These are phyloP conservation scores for Atethmia centrago DNA, from an alignment of 2,888 invertebrate genomes.

Conservation along the genomic window DNA sequence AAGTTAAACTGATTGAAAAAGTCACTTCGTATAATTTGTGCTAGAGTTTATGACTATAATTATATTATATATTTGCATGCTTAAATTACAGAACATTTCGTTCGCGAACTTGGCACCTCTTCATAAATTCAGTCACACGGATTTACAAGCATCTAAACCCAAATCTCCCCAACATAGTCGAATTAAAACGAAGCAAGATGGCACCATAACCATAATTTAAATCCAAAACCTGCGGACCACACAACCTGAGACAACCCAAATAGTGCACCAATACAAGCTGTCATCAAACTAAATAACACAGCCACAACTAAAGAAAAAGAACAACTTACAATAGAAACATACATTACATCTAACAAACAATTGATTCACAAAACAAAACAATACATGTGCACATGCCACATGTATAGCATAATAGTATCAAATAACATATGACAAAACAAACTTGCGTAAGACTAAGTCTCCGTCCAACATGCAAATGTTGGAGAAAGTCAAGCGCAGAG, in stretches of 20 bases:
- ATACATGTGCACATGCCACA: slow-evolving; percentile 42
- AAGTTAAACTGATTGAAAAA: slow-evolving; percentile 46
- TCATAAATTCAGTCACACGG: not conserved
- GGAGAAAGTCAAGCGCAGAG: slow-evolving; percentile 72
- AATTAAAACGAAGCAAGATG: not conserved
- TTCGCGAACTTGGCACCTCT: not conserved
- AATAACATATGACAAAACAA: slow-evolving; percentile 56
- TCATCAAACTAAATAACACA: slow-evolving; percentile 27
- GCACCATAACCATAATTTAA: not conserved
- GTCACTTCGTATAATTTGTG: not conserved
- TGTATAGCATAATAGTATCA: slow-evolving; percentile 62
- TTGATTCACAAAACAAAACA: slow-evolving; percentile 62
- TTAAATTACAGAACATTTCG: not conserved
- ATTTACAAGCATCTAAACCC: not conserved
- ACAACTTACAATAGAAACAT: slow-evolving; percentile 27
- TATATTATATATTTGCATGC: not conserved
- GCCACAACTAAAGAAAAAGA: slow-evolving; percentile 10
- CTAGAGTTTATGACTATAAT: not conserved
- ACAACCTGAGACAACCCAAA: not conserved
- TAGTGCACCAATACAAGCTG: not conserved
- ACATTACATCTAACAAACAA: slow-evolving; percentile 53
- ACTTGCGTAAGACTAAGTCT: slow-evolving; percentile 63
- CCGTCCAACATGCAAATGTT: slow-evolving; percentile 77
- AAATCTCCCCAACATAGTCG: not conserved
- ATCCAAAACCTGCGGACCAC: slow-evolving; percentile 29